A percentile compares a stretch with the other conserved stretches of the same genome.
Conservation (phyloP, 2,113 vertebrate genomes). For the Chaetura pelagica region DNA sequence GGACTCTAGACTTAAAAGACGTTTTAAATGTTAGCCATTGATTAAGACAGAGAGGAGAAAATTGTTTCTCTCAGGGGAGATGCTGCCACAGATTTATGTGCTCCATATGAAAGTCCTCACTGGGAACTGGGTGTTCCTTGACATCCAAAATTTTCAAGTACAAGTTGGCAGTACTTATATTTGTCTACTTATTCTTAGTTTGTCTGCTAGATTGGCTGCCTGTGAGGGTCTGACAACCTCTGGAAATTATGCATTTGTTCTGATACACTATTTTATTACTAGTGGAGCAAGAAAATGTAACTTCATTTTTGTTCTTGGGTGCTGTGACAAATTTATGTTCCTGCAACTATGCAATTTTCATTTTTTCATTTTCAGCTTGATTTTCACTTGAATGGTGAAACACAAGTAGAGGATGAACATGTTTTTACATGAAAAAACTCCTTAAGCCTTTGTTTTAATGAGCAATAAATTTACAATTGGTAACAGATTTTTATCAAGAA, state of each 20-base stretch:
- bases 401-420: neutral
- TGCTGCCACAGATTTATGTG: neutral
- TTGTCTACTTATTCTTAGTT: neutral
- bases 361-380: neutral
- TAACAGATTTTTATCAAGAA: neutral
- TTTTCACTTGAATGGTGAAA: slow-evolving; percentile 10
- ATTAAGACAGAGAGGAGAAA: neutral
- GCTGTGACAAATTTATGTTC: neutral
- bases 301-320: neutral
- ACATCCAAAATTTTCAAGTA: neutral
- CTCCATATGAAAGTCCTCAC: neutral
- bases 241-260: neutral
- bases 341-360: neutral
- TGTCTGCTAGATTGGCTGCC: neutral
- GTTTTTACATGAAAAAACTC: neutral
- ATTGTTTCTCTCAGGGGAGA: neutral
- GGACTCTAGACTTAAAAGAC: neutral
- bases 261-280: neutral
- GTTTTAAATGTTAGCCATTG: neutral
- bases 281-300: neutral
- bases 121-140: neutral
- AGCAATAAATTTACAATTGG: neutral
- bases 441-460: neutral
- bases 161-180: neutral
- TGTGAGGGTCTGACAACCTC: neutral